Evolutionary conservation across 2,888 invertebrate genomes (phyloP), one percentile per base, ranked within the genome.

Genomic region (Penaeus monodon): DNA sequence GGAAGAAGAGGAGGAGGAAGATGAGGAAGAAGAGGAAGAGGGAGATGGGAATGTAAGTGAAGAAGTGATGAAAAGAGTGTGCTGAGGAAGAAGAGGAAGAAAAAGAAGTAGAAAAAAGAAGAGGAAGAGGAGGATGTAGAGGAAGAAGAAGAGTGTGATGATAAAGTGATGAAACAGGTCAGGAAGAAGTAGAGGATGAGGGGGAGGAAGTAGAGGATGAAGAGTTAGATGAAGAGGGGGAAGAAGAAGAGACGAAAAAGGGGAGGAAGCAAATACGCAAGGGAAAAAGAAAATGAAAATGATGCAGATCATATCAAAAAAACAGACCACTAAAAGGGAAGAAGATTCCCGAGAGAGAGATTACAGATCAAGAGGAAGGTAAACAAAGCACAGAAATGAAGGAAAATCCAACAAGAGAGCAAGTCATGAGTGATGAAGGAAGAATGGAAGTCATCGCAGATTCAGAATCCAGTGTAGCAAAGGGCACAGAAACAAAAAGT

Each of bases 21-120:
- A 57, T 14, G 57, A 57, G 57, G 57, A 57, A 29, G 78, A 63
- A 24, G 78, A 79, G 10, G 57, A 79, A 79, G 78, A 63, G 12
- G 27, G 27, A 29, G 63, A 79, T 20, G 57, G 44, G 22, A 66
- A 44, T 12, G 44, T 7, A 22, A 66, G 27, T 27, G 65, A 66
- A 66, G 66, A 66, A 66, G 66, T 33, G 17, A 44, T 65, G 6
- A 68, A 66, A 20, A 38, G 29, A 24, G 66, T 38, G 10, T 24
- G 22, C 29, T 27, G 64, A 64, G 27, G 57, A 57, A 17, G 57
- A 57, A 3, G 57, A 57, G 57, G 57, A 57, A 20, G 57, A 57
- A 2, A 20, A 57, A 20, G 57, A 57, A 20, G 57, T 17, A 8
- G 78, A 63, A n/a, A n/a, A n/a, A n/a, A 1, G 78, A 78, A 27